Evolutionary conservation across 2,113 vertebrate genomes (phyloP), one percentile per base, ranked within the genome.

Genomic region (Panurus biarmicus): DNA sequence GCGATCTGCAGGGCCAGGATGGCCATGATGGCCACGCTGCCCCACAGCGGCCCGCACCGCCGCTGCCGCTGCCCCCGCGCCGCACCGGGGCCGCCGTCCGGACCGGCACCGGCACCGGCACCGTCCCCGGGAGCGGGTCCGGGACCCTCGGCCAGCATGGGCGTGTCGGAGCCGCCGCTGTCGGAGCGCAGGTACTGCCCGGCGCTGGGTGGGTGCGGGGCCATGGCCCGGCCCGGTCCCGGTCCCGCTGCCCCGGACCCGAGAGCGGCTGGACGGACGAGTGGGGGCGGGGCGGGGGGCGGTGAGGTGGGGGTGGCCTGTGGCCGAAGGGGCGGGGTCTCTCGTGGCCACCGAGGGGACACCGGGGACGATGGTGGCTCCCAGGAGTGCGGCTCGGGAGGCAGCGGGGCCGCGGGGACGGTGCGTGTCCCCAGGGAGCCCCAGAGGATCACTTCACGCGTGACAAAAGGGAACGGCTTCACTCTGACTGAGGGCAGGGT

Each of bases 1-100:
- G 87, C 84, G 87, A 95, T 93, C 87, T 95, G 91, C 58, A 95
- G 58, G 38, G 94, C 94, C n/a, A 93, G 38, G 74, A 95, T 80
- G 35, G 78, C 87, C 91, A 95, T 77, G 25, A 93, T 54, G 58
- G 94, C 87, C 87, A 93, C 87, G 70, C 84, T 91, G 83, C 87
- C 74, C 94, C 94, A 91, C 4, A 87, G 57, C 12, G 87, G 74
- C 47, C 87, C 87, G 29, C 78, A 80, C 7, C 57, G 72, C 72
- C 73, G n/a, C 80, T 74, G 54, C 51, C 77, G 83, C 77, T 61
- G 36, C 28, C 48, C 76, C 64, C 54, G 60, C 58, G 35, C 35
- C 18, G 57, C 58, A 1, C 35, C 42, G 61, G 58, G 24, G 5
- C 56, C 70, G 74, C 82, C 51, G 20, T 75, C 71, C 60, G 53